Conservation (phyloP, 2,797 vertebrate species). For the Trematomus bernacchii region DNA sequence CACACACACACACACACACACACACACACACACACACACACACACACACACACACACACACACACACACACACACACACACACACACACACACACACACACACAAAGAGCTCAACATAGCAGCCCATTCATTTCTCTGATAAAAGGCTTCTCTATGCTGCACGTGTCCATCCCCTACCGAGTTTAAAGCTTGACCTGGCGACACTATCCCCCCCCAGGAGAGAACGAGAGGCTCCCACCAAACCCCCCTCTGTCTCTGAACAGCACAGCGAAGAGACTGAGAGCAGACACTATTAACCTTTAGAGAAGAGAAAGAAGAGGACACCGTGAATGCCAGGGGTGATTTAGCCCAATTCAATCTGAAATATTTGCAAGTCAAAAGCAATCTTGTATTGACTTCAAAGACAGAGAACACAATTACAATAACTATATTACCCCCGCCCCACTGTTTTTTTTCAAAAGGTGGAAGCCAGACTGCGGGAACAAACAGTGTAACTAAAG, state of each 20-base stretch:
- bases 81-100: too few relatives aligned
- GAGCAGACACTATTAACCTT: slow-evolving; percentile 76
- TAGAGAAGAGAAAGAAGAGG: slow-evolving; percentile 51
- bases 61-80: too few relatives aligned
- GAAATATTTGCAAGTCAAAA: slow-evolving; percentile 80
- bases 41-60: too few relatives aligned
- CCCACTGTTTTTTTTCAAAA: neutral
- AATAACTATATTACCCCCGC: slow-evolving; percentile 52
- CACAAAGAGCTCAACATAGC: slow-evolving; percentile 11
- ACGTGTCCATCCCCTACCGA: slow-evolving; percentile 21
- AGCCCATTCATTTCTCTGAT: slow-evolving; percentile 10
- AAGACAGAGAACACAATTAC: slow-evolving; percentile 68
- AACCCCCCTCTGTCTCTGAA: slow-evolving; percentile 39
- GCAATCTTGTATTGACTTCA: slow-evolving; percentile 53
- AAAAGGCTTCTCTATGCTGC: neutral
- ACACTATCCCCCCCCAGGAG: neutral
- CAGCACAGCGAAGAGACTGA: slow-evolving; percentile 46
- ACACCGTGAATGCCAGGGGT: slow-evolving; percentile 56
- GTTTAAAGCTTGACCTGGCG: slow-evolving; percentile 36
- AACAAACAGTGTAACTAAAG: slow-evolving; percentile 22
- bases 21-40: too few relatives aligned
- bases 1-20: too few relatives aligned
- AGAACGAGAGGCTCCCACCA: slow-evolving; percentile 23
- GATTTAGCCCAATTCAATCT: slow-evolving; percentile 70
- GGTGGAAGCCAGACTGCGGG: slow-evolving; percentile 16